Evolutionary conservation across 1,140 invertebrate genomes (phyloP).

Genomic region (Anastrepha obliqua): DNA sequence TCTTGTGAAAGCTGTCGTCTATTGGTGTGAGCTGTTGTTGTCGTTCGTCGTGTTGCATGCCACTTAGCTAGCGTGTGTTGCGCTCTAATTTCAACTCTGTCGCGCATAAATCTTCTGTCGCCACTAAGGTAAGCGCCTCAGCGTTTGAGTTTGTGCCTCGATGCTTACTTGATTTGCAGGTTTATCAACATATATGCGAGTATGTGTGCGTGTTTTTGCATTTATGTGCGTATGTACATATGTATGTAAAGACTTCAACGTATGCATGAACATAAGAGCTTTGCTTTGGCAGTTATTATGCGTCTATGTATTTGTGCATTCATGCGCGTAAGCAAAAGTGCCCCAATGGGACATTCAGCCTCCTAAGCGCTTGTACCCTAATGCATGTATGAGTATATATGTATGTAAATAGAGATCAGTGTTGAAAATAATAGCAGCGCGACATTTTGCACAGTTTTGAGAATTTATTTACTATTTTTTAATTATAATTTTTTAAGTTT

Average conservation of each 20-base stretch:
- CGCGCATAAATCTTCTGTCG: slow-evolving; percentile 40
- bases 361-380: background rate
- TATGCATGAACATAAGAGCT: too few relatives aligned
- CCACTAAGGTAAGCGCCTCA: slow-evolving; percentile 36
- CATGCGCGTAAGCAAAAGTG: slow-evolving; percentile 8
- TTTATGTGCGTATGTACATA: background rate
- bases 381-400: background rate
- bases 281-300: background rate
- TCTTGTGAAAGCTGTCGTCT: too few relatives aligned
- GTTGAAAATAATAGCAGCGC: too few relatives aligned
- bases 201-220: background rate
- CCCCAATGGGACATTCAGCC: slow-evolving; percentile 42
- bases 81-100: slow-evolving; percentile 43
- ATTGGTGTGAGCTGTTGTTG: background rate
- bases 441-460: too few relatives aligned
- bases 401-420: too few relatives aligned
- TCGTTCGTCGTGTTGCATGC: slow-evolving; percentile 22
- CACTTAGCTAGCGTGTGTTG: background rate
- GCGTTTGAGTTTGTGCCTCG: background rate
- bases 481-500: too few relatives aligned
- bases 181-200: background rate
- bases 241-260: background rate
- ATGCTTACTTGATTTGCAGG: background rate
- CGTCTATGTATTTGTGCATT: slow-evolving; percentile 33
- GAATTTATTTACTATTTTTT: too few relatives aligned